phyloP scores from a whole-genome alignment of 2,888 invertebrate species.

The Latheticus oryzae region DNA sequence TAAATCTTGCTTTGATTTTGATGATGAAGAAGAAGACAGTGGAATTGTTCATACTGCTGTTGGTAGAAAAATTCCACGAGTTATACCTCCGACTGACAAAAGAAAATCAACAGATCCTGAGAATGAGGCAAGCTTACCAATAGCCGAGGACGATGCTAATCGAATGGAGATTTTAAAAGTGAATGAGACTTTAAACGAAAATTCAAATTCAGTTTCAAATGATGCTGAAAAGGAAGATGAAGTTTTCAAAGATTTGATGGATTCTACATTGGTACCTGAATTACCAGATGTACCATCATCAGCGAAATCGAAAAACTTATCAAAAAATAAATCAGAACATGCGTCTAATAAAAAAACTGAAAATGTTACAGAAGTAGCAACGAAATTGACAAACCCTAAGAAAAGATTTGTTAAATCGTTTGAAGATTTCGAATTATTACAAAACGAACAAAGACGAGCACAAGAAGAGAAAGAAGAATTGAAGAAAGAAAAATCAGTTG shows the following conservation, averaged over 20 bases:
- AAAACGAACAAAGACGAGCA: constrained; percentile 48
- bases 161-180: constrained; percentile 31
- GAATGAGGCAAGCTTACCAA: constrained; percentile 58
- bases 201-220: constrained; percentile 33
- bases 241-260: constrained; percentile 73
- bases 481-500: constrained; percentile 36
- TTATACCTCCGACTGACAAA: constrained; percentile 65
- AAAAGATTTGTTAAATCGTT: constrained; percentile 64
- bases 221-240: constrained; percentile 62
- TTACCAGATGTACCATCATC: constrained; percentile 69
- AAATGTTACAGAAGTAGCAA: constrained; percentile 45
- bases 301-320: constrained; percentile 63
- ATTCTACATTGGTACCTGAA: constrained; percentile 71
- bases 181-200: constrained; percentile 27
- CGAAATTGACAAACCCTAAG: constrained; percentile 62
- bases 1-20: constrained; percentile 78
- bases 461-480: constrained; percentile 38
- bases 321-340: constrained; percentile 60
- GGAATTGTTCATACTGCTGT: constrained; percentile 56
- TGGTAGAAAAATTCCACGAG: constrained; percentile 76
- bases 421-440: constrained; percentile 60
- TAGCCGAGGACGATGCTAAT: constrained; percentile 49
- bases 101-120: constrained; percentile 63
- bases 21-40: constrained; percentile 78
- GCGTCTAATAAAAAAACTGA: constrained; percentile 59